Evolutionary conservation across 2,888 invertebrate species (phyloP), one percentile per base, ranked within the genome.

Genomic region (Dermolepida albohirtum): DNA sequence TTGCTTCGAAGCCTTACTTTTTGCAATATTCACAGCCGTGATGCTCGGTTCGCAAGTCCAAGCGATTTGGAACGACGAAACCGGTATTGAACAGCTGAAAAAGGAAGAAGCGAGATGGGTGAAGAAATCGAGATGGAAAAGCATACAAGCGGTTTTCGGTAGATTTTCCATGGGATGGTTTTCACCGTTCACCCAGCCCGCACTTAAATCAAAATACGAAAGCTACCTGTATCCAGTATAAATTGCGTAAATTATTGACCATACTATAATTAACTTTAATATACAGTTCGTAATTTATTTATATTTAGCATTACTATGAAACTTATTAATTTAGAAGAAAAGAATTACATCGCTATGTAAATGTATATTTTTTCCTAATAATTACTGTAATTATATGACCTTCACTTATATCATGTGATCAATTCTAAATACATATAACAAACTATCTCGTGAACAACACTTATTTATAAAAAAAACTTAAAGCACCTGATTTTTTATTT

Each of bases 51-150:
- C 97, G 0, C 98, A 98, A 83, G 85, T 99, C 47, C 95, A 96
- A 80, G 97, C 98, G 27, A 98, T 99, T 80, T 96, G 97, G 90
- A 95, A 96, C 79, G 99, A 99, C 84, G 97, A 99, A 86, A 99
- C 99, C 76, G 97, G 97, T 47, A 98, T 98, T 75, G 98, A 98
- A 81, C 96, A 96, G 84, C 83, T 98, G 78, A 98, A 98, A 84
- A 96, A 96, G 79, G 98, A 98, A 79, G 93, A 96, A 82, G 94
- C 95, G 0, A 87, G 94, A 11, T 97, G 96, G 96, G 93, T 92
- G 54, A 94, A 94, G 77, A 95, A 94, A 78, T 95, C 96, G 0
- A 87, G 94, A 57, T 96, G 97, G 93, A 94, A 96, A 87, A 96
- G 96, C 78, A 92, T 98, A 75, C 96, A 97, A 81, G 91, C 96